Percentiles rank a stretch among this genome's conserved stretches.
Conservation (phyloP, 2,113 vertebrate species). For the Microtus oregoni region DNA sequence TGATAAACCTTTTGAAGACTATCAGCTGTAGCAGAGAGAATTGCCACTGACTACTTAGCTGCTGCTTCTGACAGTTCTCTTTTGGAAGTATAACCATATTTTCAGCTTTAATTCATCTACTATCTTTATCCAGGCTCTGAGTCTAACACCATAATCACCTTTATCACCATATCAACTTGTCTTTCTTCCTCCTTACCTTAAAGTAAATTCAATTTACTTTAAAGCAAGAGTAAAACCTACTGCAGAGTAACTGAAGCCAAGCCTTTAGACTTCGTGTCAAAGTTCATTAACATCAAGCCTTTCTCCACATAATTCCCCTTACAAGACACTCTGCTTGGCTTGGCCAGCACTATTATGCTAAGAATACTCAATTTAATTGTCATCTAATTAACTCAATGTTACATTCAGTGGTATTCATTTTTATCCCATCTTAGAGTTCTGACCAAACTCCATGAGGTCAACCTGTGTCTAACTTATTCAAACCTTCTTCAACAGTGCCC, state of each 20-base stretch:
- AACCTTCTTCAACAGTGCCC: background rate
- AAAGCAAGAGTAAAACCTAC: background rate
- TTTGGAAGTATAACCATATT: background rate
- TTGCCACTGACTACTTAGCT: background rate
- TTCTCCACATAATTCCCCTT: background rate
- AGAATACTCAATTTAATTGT: slow-evolving; percentile 8
- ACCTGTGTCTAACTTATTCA: background rate
- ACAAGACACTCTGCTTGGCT: background rate
- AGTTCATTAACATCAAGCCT: background rate
- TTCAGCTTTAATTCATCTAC: background rate
- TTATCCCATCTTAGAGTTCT: background rate
- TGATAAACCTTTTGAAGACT: background rate
- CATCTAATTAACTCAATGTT: background rate
- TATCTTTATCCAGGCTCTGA: background rate
- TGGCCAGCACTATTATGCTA: background rate
- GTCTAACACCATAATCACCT: background rate
- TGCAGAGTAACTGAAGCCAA: slow-evolving; percentile 19
- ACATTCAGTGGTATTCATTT: background rate
- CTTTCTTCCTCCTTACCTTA: too few relatives aligned
- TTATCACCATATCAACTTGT: background rate
- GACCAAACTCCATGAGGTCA: background rate
- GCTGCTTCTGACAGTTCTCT: background rate
- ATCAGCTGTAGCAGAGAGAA: background rate
- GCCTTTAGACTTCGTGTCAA: background rate
- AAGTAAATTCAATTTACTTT: background rate